Percentiles rank a stretch among this genome's conserved stretches.
Evolutionary conservation across 2,797 vertebrate species (phyloP).

Genomic region (Aplochiton taeniatus): DNA sequence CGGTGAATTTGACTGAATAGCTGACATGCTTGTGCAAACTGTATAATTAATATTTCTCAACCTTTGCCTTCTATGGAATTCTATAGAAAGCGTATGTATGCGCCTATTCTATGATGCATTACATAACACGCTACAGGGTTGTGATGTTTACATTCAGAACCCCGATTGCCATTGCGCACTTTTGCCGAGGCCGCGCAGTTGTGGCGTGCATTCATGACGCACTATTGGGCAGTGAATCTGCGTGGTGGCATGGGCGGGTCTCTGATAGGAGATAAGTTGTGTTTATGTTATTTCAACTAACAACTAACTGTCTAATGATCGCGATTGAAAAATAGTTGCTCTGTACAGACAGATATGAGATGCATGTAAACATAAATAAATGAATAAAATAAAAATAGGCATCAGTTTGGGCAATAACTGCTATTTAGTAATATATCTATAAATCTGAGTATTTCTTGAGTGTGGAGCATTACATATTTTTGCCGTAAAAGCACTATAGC

Average conservation of each 20-base stretch:
- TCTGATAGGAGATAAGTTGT: constrained; percentile 39
- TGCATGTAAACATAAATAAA: too few species aligned
- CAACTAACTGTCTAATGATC: too few species aligned
- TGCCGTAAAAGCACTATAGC: too few species aligned
- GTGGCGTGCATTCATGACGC: constrained; percentile 22
- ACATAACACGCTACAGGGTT: neutral
- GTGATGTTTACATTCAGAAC: constrained; percentile 46
- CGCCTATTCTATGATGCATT: too few species aligned
- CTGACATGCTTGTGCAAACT: too few species aligned
- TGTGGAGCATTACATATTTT: neutral
- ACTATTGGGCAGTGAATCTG: constrained; percentile 10
- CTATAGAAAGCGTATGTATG: too few species aligned
- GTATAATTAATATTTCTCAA: too few species aligned
- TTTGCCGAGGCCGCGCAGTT: constrained; percentile 23
- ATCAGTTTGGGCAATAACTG: neutral
- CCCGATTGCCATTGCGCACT: constrained; percentile 27
- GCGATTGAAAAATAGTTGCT: too few species aligned
- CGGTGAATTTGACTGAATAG: too few species aligned
- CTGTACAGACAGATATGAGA: neutral
- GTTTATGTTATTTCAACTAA: neutral
- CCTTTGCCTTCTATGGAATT: too few species aligned
- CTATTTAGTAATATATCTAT: neutral
- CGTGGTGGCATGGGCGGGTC: constrained; percentile 43
- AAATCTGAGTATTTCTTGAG: neutral
- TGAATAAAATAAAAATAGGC: neutral